Percentiles rank a stretch among this genome's conserved stretches.
These are phyloP conservation scores for Arctia plantaginis DNA, from an alignment of 2,888 invertebrate species.

Conservation along the genomic window DNA sequence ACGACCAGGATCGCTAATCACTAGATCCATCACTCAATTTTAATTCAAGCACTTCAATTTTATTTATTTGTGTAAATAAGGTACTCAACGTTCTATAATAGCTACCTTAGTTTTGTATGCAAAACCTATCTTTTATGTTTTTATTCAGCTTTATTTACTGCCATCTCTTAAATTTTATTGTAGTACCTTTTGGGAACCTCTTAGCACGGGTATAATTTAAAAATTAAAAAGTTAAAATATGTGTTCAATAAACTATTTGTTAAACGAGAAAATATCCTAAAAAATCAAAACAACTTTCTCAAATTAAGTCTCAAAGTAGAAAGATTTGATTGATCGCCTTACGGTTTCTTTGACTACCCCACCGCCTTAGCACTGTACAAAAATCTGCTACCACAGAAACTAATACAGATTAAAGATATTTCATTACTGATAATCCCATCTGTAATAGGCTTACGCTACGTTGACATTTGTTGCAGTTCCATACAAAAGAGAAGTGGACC, in stretches of 20 bases:
- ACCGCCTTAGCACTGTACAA: constrained; percentile 21
- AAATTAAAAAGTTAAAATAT: background rate
- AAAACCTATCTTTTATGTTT: too few species aligned
- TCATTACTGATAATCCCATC: constrained; percentile 82
- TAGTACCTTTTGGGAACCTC: too few species aligned
- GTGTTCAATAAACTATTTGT: background rate
- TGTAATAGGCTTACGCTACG: constrained; percentile 79
- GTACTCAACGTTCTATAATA: too few species aligned
- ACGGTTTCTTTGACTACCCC: constrained; percentile 15
- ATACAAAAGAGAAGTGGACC: constrained; percentile 49
- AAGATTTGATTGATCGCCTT: constrained; percentile 6
- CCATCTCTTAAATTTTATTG: too few species aligned
- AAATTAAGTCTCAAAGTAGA: background rate
- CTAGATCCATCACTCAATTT: too few species aligned
- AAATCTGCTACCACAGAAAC: constrained; percentile 57
- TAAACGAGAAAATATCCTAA: background rate
- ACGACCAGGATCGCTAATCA: too few species aligned
- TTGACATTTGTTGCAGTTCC: constrained; percentile 80
- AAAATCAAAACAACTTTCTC: constrained; percentile 7
- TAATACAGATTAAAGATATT: constrained; percentile 85
- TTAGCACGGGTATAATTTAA: too few species aligned
- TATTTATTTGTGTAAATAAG: too few species aligned
- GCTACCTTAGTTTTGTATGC: too few species aligned
- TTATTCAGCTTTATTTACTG: too few species aligned
- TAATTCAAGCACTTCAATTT: too few species aligned